Evolutionary conservation across 2,888 invertebrate species (phyloP), one percentile per base, ranked within the genome.

Genomic region (Cantharis flavilabris): DNA sequence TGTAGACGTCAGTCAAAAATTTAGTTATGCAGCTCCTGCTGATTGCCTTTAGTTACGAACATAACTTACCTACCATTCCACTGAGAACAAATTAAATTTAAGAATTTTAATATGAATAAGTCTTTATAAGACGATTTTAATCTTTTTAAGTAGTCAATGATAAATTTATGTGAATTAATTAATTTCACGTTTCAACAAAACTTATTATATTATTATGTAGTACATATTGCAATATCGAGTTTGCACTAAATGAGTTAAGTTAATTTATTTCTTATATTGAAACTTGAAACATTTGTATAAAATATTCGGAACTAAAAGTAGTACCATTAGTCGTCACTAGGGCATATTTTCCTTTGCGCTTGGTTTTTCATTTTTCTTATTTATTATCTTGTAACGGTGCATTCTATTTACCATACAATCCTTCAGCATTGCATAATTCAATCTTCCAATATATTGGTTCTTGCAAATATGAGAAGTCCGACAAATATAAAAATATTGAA

Each of bases 1-100:
- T 81, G 80, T 80, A 81, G 80, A 83, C 80, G 81, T 83, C 82
- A 82, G 81, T 82, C 82, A 81, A 75, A 77, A 78, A 74, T 79
- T 80, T 72, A 76, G 76, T 78, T 79, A 65, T 76, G 49, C 72
- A 70, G 75, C 78, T 80, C 79, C 78, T 77, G 77, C 77, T 72
- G 77, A 77, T 74, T 71, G 69, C 76, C 69, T 72, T 69, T 72
- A 62, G 65, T 71, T 63, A 71, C 65, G 26, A 67, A 67, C 65
- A 67, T 67, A 67, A 67, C 65, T 67, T 67, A 67, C 65, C 65
- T 67, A 67, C 65, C 65, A 67, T 67, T 67, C 65, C 65, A 67
- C 65, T 20, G 65, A 67, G 23, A 67, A 67, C 65, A 67, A 67
- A 67, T 67, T 67, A 67, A 67, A 67, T 67, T 67, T 67, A 23